These are phyloP conservation scores for Brachionus angularis DNA, from an alignment of 1,140 invertebrate genomes.

Conservation along the genomic window DNA sequence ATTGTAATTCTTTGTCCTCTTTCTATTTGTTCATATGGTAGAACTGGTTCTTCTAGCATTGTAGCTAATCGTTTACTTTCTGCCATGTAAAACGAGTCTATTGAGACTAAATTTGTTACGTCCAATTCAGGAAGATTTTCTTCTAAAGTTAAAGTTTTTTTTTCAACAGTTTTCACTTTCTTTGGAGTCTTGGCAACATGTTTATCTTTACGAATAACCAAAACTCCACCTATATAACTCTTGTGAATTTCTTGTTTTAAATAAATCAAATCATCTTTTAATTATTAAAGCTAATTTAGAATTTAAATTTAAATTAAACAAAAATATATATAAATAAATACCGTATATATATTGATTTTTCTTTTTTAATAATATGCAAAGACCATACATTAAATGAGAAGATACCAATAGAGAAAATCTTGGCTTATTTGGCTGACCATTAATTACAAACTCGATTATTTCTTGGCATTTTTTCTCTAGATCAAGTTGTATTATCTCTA, in stretches of 20 bases:
- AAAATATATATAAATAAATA: too few relatives aligned
- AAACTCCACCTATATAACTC: background rate
- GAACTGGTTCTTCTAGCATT: background rate
- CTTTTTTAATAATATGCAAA: conserved; percentile 16
- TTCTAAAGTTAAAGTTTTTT: background rate
- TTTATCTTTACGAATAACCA: background rate
- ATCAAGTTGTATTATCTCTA: background rate
- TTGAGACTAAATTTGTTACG: background rate
- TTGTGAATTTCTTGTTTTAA: conserved; percentile 23
- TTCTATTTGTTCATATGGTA: background rate
- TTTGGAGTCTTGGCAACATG: background rate
- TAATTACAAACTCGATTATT: conserved; percentile 20
- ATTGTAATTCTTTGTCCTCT: background rate
- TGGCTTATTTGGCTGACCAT: background rate
- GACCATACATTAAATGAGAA: conserved; percentile 33
- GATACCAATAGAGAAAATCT: conserved; percentile 21
- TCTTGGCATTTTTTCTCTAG: conserved; percentile 29
- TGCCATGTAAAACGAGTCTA: conserved; percentile 5
- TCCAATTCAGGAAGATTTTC: conserved; percentile 1
- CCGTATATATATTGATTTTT: conserved; percentile 10
- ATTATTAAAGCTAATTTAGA: too few relatives aligned
- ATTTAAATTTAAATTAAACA: too few relatives aligned
- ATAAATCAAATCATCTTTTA: conserved; percentile 15
- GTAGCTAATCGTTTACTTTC: background rate
- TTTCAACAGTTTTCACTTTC: background rate